These are phyloP conservation scores for Subacronicta megacephala DNA, from an alignment of 2,888 invertebrate species.

Conservation along the genomic window DNA sequence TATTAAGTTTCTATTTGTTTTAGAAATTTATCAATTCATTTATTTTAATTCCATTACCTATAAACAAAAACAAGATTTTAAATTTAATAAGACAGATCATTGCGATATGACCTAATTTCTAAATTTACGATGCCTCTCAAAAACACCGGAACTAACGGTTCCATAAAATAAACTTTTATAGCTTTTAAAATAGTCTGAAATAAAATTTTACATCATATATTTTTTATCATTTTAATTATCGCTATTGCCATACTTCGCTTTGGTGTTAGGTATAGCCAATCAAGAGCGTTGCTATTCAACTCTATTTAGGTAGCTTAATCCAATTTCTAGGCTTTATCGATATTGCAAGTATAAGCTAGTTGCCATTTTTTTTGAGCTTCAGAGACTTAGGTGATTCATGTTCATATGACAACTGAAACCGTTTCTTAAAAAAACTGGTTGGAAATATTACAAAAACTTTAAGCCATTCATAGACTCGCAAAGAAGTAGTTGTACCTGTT, in stretches of 20 bases:
- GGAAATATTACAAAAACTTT: too few species aligned
- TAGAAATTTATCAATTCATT: slow-evolving; percentile 3
- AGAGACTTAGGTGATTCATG: too few species aligned
- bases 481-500: too few species aligned
- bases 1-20: background rate
- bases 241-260: background rate
- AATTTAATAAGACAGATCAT: slow-evolving; percentile 33
- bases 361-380: too few species aligned
- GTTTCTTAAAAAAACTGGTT: too few species aligned
- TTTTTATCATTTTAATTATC: slow-evolving; percentile 15
- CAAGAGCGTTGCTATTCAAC: too few species aligned
- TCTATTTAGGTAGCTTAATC: too few species aligned
- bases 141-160: slow-evolving; percentile 45
- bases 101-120: slow-evolving; percentile 35
- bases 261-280: too few species aligned
- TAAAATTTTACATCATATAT: slow-evolving; percentile 28
- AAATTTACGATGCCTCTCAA: slow-evolving; percentile 39
- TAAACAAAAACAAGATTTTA: slow-evolving; percentile 24
- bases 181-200: slow-evolving; percentile 33
- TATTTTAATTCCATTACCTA: slow-evolving; percentile 15
- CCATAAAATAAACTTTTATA: slow-evolving; percentile 45
- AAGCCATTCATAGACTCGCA: too few species aligned
- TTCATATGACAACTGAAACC: too few species aligned
- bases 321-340: too few species aligned
- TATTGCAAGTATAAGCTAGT: too few species aligned